Percentiles rank a stretch among this genome's conserved stretches.
Evolutionary conservation across 2,113 vertebrate genomes (phyloP).

Genomic region (Edolisoma coerulescens): DNA sequence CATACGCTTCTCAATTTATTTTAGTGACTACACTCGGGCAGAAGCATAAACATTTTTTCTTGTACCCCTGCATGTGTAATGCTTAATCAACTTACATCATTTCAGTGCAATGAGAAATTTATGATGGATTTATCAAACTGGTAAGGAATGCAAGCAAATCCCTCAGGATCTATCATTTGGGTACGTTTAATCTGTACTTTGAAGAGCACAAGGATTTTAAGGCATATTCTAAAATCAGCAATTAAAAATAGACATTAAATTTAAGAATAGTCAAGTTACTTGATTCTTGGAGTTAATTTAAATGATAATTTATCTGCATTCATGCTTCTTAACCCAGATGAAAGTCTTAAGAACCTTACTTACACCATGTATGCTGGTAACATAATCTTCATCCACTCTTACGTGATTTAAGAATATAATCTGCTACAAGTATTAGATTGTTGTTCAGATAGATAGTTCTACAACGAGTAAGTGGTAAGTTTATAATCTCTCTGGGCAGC

Average conservation of each 20-base stretch:
- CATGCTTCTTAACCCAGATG: neutral
- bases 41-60: conserved; percentile 1
- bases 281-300: neutral
- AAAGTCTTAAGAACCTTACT: neutral
- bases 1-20: neutral
- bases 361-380: neutral
- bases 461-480: neutral
- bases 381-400: neutral
- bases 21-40: neutral
- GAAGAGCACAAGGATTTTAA: neutral
- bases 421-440: neutral
- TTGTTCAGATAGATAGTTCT: neutral
- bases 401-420: neutral
- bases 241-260: neutral
- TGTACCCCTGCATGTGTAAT: neutral
- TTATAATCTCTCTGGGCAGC: neutral
- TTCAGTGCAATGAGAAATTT: neutral
- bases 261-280: neutral
- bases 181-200: neutral
- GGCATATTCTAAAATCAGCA: neutral
- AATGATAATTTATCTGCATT: neutral
- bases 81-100: neutral
- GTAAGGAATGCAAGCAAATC: conserved; percentile 9
- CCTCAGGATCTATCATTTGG: conserved; percentile 23
- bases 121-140: conserved; percentile 19